Conservation (phyloP, 2,797 vertebrate genomes). For the Mustela erminea region DNA sequence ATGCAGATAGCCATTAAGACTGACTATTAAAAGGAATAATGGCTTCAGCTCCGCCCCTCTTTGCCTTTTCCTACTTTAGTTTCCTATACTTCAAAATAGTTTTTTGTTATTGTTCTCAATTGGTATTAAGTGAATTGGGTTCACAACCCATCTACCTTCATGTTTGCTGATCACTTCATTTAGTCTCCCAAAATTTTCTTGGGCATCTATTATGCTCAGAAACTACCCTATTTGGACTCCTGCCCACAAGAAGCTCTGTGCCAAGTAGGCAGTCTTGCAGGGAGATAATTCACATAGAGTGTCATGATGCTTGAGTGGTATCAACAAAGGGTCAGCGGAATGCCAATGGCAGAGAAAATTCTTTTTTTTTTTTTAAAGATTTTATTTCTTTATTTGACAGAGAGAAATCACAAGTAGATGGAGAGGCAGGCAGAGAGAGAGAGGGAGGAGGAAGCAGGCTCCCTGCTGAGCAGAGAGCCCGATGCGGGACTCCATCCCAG, state of each 20-base stretch:
- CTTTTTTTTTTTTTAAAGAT: not conserved
- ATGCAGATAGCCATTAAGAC: not conserved
- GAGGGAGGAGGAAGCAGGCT: no score
- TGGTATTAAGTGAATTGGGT: not conserved
- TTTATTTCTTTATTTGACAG: no score
- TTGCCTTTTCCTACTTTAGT: not conserved
- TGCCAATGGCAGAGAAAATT: not conserved
- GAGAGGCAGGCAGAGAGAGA: no score
- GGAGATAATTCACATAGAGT: not conserved
- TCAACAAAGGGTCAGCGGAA: not conserved
- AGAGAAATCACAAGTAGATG: no score
- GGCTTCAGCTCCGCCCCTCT: not conserved
- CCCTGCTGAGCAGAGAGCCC: no score
- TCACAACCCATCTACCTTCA: not conserved
- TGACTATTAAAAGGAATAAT: not conserved
- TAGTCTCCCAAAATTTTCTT: constrained; percentile 5
- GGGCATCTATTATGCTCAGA: not conserved
- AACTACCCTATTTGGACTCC: not conserved
- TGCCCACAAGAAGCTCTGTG: not conserved
- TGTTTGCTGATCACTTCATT: not conserved
- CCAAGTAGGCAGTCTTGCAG: no score
- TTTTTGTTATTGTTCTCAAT: not conserved
- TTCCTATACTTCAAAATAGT: not conserved
- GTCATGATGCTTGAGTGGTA: not conserved
- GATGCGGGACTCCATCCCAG: no score